Base-by-base conservation (phyloP, 92 coral and sea anemone genomes). In the Epizoanthus rinbou region DNA sequence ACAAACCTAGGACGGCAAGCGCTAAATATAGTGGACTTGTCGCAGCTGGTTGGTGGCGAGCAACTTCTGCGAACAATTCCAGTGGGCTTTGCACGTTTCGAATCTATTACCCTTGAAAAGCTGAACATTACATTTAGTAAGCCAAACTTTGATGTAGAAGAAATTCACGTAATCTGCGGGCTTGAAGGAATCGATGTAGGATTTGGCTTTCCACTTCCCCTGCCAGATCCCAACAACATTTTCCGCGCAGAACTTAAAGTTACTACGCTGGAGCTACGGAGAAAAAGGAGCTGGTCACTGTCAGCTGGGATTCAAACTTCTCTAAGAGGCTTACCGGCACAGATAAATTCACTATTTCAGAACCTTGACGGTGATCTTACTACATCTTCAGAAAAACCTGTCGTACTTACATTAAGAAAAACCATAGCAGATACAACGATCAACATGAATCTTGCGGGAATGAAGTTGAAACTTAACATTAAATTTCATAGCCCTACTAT, bases 101-200 rank as follows among this genome's bases (percentile, higher is more conserved):
- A 88, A 22, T 73, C 64, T 21, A 78, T 87, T 31, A 81, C 82
- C n/a, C 37, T 89, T 8, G 76, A 83, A 17, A 69, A 74, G 10
- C 80, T 89, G 57, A 80, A 79, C 68, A 45, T 89, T 9, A 81
- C 71, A 16, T 89, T 89, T 50, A 82, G 81, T 19, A 89, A 82
- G 64, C 86, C 85, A 3, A 41, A 41, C 2, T 89, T 86, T 82
- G 45, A 89, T 11, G 33, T 89, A n/a, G 53, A 82, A 15, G 79
- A 78, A 57, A 73, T 87, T 35, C 71, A 57, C 8, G n/a, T 89
- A 21, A 64, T 60, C 19, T 52, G 85, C n/a, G 79, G 76, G 65
- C 87, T 89, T 33, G 60, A 89, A 22, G 92, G 90, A 10, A 75
- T 89, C 31, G 90, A 89, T 58, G 90, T 79, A 2, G 92, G 92